Evolutionary conservation across 2,888 invertebrate genomes (phyloP).

Genomic region (Antheraea yamamai): DNA sequence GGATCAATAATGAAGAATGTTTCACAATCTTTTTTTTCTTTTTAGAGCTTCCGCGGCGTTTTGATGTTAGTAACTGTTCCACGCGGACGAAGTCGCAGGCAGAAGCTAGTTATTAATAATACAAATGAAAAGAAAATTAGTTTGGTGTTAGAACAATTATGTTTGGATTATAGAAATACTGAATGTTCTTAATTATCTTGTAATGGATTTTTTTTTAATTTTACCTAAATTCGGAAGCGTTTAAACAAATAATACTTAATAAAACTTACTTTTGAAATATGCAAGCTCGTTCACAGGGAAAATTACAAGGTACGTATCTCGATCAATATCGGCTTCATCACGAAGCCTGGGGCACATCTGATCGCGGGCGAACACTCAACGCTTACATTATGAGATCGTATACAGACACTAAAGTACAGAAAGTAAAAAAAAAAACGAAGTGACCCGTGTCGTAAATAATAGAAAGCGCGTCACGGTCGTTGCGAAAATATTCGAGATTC

Average conservation of each 20-base stretch:
- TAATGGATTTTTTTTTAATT: not conserved
- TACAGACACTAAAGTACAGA: conserved; percentile 1
- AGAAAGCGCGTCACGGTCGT: conserved; percentile 11
- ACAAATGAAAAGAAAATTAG: not conserved
- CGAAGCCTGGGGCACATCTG: conserved; percentile 66
- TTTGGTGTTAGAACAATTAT: not conserved
- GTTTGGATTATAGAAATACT: no score
- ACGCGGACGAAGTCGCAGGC: no score
- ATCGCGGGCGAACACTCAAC: conserved; percentile 60
- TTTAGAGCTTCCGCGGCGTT: no score
- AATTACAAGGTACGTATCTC: conserved; percentile 61
- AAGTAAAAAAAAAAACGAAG: not conserved
- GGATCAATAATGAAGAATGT: no score
- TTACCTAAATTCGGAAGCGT: not conserved
- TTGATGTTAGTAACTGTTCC: no score
- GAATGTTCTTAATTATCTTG: not conserved
- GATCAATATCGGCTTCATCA: conserved; percentile 71
- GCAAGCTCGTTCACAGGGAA: conserved; percentile 46
- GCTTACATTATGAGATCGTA: conserved; percentile 60
- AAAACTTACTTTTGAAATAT: conserved; percentile 25
- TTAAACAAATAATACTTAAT: conserved; percentile 4
- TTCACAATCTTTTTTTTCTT: no score
- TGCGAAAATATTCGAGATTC: conserved; percentile 12
- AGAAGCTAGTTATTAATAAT: not conserved
- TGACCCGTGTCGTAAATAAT: conserved; percentile 3